A percentile compares a stretch with the other conserved stretches of the same genome.
phyloP scores from a whole-genome alignment of 2,797 vertebrate species.

The Jordanella pulchra region DNA sequence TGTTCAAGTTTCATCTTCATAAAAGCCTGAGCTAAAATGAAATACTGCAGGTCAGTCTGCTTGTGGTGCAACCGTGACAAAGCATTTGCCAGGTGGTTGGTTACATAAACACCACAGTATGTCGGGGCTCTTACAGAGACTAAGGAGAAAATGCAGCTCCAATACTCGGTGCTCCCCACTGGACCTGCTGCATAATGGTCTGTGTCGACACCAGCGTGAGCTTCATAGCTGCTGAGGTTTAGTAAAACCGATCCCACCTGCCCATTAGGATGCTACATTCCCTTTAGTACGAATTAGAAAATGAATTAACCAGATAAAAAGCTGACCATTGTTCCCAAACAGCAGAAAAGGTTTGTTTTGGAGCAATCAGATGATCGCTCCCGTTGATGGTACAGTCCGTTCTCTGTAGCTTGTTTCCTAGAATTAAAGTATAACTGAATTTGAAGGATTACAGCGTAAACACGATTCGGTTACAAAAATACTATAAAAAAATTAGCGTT shows the following conservation, averaged over 20 bases:
- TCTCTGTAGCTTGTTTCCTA: slow-evolving; percentile 20
- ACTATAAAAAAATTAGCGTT: slow-evolving; percentile 2
- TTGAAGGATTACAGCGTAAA: slow-evolving; percentile 15
- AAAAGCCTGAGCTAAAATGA: slow-evolving; percentile 17
- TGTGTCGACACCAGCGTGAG: slow-evolving; percentile 39
- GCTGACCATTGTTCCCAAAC: slow-evolving; percentile 56
- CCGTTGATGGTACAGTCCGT: slow-evolving; percentile 29
- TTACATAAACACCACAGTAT: slow-evolving; percentile 36
- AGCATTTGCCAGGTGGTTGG: slow-evolving; percentile 16
- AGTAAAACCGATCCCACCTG: neutral
- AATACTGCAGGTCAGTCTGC: slow-evolving; percentile 45
- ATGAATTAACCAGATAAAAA: slow-evolving; percentile 17
- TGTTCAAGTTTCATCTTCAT: slow-evolving; percentile 19
- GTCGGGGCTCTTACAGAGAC: slow-evolving; percentile 49
- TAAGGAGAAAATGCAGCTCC: slow-evolving; percentile 23
- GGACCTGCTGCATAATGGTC: slow-evolving; percentile 18
- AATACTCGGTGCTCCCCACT: slow-evolving; percentile 15
- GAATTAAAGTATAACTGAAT: slow-evolving; percentile 25
- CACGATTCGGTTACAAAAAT: slow-evolving; percentile 30
- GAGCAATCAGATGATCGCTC: slow-evolving; percentile 3
- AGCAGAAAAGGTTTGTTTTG: slow-evolving; percentile 35
- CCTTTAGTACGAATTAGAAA: slow-evolving; percentile 14
- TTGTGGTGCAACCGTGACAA: slow-evolving; percentile 13
- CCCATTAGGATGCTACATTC: slow-evolving; percentile 28
- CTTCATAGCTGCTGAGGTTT: slow-evolving; percentile 47